Conservation (phyloP, 2,888 invertebrate genomes). For the Conchocele bisecta region DNA sequence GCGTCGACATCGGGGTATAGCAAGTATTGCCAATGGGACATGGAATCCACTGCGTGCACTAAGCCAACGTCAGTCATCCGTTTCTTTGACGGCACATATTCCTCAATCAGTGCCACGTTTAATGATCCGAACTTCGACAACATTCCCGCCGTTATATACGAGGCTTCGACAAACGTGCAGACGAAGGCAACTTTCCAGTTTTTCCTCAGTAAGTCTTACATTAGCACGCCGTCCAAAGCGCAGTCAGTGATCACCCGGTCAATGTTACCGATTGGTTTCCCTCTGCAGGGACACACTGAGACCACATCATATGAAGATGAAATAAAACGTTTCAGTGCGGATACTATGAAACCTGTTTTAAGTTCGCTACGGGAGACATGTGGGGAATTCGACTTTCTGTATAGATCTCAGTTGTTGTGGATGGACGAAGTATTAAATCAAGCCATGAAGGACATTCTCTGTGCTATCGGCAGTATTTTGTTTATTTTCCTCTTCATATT, state of each 20-base stretch:
- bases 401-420: constrained; percentile 58
- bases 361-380: constrained; percentile 14
- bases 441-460: constrained; percentile 62
- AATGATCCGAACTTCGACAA: constrained; percentile 68
- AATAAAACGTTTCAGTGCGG: constrained; percentile 36
- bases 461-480: constrained; percentile 65
- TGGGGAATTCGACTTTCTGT: constrained; percentile 58
- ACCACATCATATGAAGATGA: constrained; percentile 40
- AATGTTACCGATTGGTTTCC: constrained; percentile 59
- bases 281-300: constrained; percentile 41
- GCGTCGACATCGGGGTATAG: constrained; percentile 42
- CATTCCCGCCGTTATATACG: constrained; percentile 60
- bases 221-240: constrained; percentile 45
- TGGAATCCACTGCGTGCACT: constrained; percentile 41
- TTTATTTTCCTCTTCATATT: constrained; percentile 68
- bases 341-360: constrained; percentile 45
- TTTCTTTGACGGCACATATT: constrained; percentile 69
- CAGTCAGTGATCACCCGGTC: constrained; percentile 58
- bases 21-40: constrained; percentile 44
- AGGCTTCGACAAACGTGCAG: constrained; percentile 57
- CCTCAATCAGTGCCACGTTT: constrained; percentile 55
- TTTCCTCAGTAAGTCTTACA: constrained; percentile 57
- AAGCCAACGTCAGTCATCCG: constrained; percentile 63
- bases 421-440: constrained; percentile 54
- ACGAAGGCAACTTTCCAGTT: constrained; percentile 59